phyloP scores from a whole-genome alignment of 2,113 vertebrate species.

The Origma solitaria region DNA sequence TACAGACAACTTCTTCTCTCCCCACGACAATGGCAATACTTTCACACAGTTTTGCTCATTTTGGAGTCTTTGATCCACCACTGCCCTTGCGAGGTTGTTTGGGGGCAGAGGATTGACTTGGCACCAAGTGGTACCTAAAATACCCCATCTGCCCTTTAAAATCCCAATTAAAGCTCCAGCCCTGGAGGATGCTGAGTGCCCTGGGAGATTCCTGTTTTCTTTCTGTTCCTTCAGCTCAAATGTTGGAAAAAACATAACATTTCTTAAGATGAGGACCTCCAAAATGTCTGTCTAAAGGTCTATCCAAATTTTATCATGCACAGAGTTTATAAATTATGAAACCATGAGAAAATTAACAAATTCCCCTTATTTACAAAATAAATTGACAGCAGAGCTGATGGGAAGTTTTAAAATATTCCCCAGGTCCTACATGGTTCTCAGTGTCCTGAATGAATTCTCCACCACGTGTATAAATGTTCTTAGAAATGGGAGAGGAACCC shows the following conservation, averaged over 20 bases:
- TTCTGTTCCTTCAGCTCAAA: background rate
- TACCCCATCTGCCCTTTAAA: background rate
- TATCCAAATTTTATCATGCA: background rate
- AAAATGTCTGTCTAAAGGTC: background rate
- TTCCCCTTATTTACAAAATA: background rate
- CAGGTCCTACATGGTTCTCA: background rate
- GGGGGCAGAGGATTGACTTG: background rate
- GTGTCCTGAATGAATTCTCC: background rate
- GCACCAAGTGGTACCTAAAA: background rate
- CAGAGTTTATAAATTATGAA: background rate
- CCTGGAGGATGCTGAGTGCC: background rate
- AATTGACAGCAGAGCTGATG: background rate
- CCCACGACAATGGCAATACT: fast-evolving
- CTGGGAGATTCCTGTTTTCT: background rate
- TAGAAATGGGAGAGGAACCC: background rate
- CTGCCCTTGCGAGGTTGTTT: background rate
- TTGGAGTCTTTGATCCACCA: background rate
- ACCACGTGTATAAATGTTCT: fast-evolving
- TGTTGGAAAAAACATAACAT: background rate
- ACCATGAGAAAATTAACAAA: background rate
- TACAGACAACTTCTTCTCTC: background rate
- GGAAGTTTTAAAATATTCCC: background rate
- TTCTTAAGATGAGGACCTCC: background rate
- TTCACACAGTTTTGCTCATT: background rate
- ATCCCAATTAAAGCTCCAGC: background rate